Evolutionary conservation across 2,113 vertebrate genomes (phyloP), one percentile per base, ranked within the genome.

Genomic region (Colistium nudipinnis): DNA sequence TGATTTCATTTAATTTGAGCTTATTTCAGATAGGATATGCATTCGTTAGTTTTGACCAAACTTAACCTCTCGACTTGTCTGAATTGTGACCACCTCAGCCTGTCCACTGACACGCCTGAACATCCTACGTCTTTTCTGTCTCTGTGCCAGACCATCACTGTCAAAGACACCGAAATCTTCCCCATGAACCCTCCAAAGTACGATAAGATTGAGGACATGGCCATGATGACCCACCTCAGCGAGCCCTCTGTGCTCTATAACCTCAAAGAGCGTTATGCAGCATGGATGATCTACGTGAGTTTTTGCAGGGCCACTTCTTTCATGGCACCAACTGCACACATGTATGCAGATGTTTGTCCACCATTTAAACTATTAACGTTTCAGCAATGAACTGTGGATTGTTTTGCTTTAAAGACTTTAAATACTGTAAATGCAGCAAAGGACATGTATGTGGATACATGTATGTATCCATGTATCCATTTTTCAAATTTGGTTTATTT

Each of bases 231-330:
- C 82, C 92, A 93, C 88, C 91, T 94, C 82, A 94, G 75, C 4
- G 93, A 92, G 45, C 87, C 93, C 2, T 2, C 92, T 76, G 93
- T 94, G 84, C 81, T 94, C 69, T 94, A 92, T 62, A 94, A 94
- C 92, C 95, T 97, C 88, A 97, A 97, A 94, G 95, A 97, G 73
- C 94, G 93, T 43, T 96, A 96, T 0, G 93, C 93, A 35, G 88
- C 94, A 51, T 97, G 96, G 96, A 97, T 97, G 96, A 97, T 97
- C 92, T 97, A 97, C 0, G 95, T 97, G 86, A 64, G 88, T 88
- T 35, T 49, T 19, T 6, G 24, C 12, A 41, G 36, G 3, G 19
- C 8, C n/a, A 44, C 20, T 22, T 22, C 8, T 22, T 22, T 45
- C 43, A 45, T 12, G 12, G 20, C 19, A 12, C 22, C 3, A 11